These are phyloP conservation scores for Asbolus verrucosus DNA, from an alignment of 1,140 invertebrate species.

Conservation along the genomic window DNA sequence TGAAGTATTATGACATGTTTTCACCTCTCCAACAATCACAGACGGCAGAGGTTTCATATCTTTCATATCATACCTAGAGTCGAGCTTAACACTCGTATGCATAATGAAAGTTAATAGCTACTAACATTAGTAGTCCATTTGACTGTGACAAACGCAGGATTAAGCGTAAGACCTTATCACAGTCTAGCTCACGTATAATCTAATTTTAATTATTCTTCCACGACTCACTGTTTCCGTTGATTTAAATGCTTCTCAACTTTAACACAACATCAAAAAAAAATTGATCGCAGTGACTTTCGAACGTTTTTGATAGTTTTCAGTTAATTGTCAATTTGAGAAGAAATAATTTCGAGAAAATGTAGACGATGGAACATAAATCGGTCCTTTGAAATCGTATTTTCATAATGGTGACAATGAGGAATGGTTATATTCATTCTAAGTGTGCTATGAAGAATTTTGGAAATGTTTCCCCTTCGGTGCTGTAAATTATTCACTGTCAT, in stretches of 20 bases:
- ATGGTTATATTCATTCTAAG: no score
- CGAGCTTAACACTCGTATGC: constrained; percentile 24
- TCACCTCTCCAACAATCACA: neutral
- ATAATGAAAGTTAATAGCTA: constrained; percentile 37
- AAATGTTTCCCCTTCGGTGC: no score
- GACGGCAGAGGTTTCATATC: neutral
- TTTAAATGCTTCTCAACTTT: constrained; percentile 14
- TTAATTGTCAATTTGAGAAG: no score
- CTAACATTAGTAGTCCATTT: constrained; percentile 39
- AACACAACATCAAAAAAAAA: neutral
- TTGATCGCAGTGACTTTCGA: no score
- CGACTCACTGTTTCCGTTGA: constrained; percentile 18
- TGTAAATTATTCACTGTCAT: no score
- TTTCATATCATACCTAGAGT: constrained; percentile 7
- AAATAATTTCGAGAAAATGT: no score
- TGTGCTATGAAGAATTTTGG: no score
- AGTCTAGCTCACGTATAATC: constrained; percentile 25
- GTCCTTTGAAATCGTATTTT: no score
- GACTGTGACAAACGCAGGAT: constrained; percentile 32
- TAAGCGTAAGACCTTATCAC: constrained; percentile 15
- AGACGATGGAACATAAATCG: no score
- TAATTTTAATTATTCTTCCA: constrained; percentile 37
- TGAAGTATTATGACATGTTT: constrained; percentile 12
- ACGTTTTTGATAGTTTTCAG: no score
- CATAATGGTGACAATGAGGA: no score